These are phyloP conservation scores for Silvanus unidentatus DNA, from an alignment of 2,888 invertebrate species.

Conservation along the genomic window DNA sequence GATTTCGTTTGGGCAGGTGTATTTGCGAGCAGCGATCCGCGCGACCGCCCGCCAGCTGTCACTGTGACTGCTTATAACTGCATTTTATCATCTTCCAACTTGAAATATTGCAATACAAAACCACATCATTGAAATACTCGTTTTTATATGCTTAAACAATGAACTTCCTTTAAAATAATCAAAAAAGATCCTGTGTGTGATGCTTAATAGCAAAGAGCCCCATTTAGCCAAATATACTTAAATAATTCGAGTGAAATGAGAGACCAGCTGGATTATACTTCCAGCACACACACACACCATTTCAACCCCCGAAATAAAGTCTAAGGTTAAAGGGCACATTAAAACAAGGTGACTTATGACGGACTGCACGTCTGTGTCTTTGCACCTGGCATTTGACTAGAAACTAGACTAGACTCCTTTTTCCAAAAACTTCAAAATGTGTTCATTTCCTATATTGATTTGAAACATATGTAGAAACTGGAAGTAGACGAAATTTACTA, in stretches of 20 bases:
- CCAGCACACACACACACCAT: too few relatives aligned
- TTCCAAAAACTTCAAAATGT: too few relatives aligned
- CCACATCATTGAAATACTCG: too few relatives aligned
- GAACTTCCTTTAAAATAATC: background rate
- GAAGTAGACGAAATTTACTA: too few relatives aligned
- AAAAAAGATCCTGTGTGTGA: too few relatives aligned
- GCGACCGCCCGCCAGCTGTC: conserved; percentile 42
- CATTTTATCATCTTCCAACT: conserved; percentile 13
- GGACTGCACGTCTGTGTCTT: conserved; percentile 30
- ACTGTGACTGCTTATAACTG: conserved; percentile 27
- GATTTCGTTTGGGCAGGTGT: conserved; percentile 42
- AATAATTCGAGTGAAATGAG: background rate
- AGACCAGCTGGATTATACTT: conserved; percentile 31
- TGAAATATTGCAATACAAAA: background rate
- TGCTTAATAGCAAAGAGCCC: background rate
- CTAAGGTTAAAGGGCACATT: conserved; percentile 28
- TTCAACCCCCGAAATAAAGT: conserved; percentile 8
- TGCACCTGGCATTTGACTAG: conserved; percentile 36
- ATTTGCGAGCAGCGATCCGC: conserved; percentile 42
- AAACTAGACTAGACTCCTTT: background rate
- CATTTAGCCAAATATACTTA: too few relatives aligned
- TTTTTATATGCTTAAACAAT: background rate
- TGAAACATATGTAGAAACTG: too few relatives aligned
- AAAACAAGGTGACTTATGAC: conserved; percentile 34
- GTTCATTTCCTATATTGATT: too few relatives aligned